These are phyloP conservation scores for Bibio marci DNA, from an alignment of 2,888 invertebrate genomes.

Conservation along the genomic window DNA sequence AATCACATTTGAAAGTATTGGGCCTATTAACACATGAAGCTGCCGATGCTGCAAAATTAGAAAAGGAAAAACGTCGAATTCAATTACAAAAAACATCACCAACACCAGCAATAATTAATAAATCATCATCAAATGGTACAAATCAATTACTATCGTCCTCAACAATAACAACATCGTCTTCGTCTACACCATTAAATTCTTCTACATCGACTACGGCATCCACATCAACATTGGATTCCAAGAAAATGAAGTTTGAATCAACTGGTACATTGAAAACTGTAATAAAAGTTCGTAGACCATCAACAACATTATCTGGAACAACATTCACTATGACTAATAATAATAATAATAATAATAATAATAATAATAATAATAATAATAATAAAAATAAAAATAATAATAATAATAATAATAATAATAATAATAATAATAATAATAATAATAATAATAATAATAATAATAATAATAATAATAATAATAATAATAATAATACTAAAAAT, in stretches of 20 bases:
- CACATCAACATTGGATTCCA: constrained; percentile 1
- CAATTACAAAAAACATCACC: constrained; percentile 7
- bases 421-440: neutral
- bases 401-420: neutral
- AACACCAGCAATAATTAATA: neutral
- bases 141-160: neutral
- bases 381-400: neutral
- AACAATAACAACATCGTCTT: neutral
- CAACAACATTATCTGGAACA: too few relatives aligned
- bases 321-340: too few relatives aligned
- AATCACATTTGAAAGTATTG: constrained; percentile 52
- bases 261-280: constrained; percentile 73
- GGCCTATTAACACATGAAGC: constrained; percentile 59
- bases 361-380: neutral
- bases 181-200: constrained; percentile 2
- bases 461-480: neutral
- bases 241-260: constrained; percentile 31
- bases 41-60: constrained; percentile 48
- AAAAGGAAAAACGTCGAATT: constrained; percentile 34
- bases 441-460: neutral
- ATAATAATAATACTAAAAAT: constrained; percentile 1
- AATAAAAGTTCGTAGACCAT: constrained; percentile 49
- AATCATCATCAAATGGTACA: constrained; percentile 1
- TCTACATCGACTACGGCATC: constrained; percentile 2
- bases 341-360: neutral